A percentile compares a stretch with the other conserved stretches of the same genome.
Evolutionary conservation across 2,888 invertebrate species (phyloP).

Genomic region (Trachelus troglodyta): DNA sequence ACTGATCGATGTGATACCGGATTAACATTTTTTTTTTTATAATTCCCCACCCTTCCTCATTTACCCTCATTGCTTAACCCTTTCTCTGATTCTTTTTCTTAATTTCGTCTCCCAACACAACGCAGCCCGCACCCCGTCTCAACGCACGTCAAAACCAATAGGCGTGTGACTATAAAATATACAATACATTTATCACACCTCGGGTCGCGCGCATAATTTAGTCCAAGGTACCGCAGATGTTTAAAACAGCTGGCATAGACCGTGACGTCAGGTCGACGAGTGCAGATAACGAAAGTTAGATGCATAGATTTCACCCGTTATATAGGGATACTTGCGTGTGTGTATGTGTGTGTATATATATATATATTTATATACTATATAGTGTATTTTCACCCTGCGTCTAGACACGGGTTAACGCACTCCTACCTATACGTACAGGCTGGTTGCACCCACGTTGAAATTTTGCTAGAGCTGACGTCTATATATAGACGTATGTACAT

Average conservation of each 20-base stretch:
- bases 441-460: neutral
- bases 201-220: constrained; percentile 41
- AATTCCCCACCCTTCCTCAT: neutral
- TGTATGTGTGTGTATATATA: neutral
- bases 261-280: constrained; percentile 48
- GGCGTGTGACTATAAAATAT: constrained; percentile 19
- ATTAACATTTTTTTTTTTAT: neutral
- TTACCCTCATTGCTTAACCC: neutral
- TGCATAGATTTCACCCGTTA: constrained; percentile 51
- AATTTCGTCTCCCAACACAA: neutral
- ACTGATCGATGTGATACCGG: neutral
- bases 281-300: constrained; percentile 31
- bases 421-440: neutral
- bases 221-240: constrained; percentile 49
- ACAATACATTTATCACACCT: constrained; percentile 38
- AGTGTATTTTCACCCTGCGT: neutral
- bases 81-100: neutral
- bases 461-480: neutral
- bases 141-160: neutral
- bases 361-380: constrained; percentile 6
- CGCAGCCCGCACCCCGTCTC: neutral
- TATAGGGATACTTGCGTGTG: neutral
- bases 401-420: neutral
- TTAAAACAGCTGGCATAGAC: constrained; percentile 49
- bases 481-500: neutral